Conservation (phyloP, 2,888 invertebrate genomes). For the Perithous albicinctus region DNA sequence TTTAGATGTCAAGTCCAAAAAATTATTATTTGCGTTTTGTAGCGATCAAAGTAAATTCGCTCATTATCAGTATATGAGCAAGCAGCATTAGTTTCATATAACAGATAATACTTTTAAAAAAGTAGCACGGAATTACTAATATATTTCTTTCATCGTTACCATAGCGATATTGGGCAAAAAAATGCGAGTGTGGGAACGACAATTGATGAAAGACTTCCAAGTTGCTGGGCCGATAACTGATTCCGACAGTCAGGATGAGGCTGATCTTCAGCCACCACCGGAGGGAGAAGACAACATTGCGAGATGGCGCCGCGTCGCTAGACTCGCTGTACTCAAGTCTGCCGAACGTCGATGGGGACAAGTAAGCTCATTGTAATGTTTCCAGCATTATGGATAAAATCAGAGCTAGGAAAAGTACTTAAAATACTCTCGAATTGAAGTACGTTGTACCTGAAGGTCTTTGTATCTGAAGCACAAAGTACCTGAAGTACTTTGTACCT, state of each 20-base stretch:
- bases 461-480: not conserved
- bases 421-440: no score
- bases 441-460: no score
- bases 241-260: slow-evolving; percentile 80
- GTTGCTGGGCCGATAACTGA: slow-evolving; percentile 89
- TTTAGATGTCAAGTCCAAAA: not conserved
- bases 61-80: no score
- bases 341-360: slow-evolving; percentile 91
- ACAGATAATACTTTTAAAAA: not conserved
- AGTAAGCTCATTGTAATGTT: slow-evolving; percentile 85
- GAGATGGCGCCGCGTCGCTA: slow-evolving; percentile 89
- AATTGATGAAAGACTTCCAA: slow-evolving; percentile 95
- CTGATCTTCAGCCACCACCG: slow-evolving; percentile 74
- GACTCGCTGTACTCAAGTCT: slow-evolving; percentile 89
- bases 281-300: slow-evolving; percentile 82
- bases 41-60: no score
- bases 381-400: not conserved
- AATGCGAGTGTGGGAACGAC: slow-evolving; percentile 94
- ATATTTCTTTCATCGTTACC: not conserved
- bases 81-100: not conserved
- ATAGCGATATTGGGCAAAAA: slow-evolving; percentile 91
- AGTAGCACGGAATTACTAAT: not conserved
- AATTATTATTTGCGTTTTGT: no score
- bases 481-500: not conserved
- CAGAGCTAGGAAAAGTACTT: no score